Evolutionary conservation across 1,140 invertebrate species (phyloP).

Genomic region (Nilaparvata lugens): DNA sequence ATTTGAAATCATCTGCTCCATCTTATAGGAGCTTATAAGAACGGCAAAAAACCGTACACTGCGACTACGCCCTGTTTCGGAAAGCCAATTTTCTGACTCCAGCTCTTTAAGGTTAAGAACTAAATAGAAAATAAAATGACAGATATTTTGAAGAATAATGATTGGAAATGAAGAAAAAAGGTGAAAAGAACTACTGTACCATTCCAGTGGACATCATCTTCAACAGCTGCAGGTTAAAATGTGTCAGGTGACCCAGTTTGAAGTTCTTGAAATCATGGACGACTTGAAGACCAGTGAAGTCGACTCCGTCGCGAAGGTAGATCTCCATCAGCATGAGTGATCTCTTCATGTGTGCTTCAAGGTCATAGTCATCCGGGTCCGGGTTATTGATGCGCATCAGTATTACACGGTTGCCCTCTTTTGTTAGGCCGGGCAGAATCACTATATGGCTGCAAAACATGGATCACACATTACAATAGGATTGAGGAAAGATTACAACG

Average conservation of each 20-base stretch:
- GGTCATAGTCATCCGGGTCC: slow-evolving; percentile 14
- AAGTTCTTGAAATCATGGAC: slow-evolving; percentile 18
- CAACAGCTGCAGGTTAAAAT: slow-evolving; percentile 14
- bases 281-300: slow-evolving; percentile 20
- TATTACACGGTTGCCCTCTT: slow-evolving; percentile 10
- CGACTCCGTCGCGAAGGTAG: slow-evolving; percentile 17
- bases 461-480: too few species aligned
- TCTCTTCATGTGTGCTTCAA: slow-evolving; percentile 18
- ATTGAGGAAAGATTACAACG: too few species aligned
- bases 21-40: too few species aligned
- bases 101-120: too few species aligned
- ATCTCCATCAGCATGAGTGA: slow-evolving; percentile 18
- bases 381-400: slow-evolving; percentile 14
- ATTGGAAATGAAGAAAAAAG: too few species aligned
- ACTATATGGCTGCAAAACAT: slow-evolving; percentile 17
- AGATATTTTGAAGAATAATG: too few species aligned
- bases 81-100: too few species aligned
- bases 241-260: slow-evolving; percentile 15
- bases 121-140: background rate
- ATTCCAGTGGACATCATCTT: slow-evolving; percentile 19
- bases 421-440: slow-evolving; percentile 17
- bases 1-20: too few species aligned
- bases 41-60: too few species aligned
- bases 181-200: slow-evolving; percentile 17
- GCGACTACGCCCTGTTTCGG: too few species aligned